Percentiles rank a stretch among this genome's conserved stretches.
phyloP scores from a whole-genome alignment of 2,888 invertebrate genomes.

The Aleiodes leptofemur region DNA sequence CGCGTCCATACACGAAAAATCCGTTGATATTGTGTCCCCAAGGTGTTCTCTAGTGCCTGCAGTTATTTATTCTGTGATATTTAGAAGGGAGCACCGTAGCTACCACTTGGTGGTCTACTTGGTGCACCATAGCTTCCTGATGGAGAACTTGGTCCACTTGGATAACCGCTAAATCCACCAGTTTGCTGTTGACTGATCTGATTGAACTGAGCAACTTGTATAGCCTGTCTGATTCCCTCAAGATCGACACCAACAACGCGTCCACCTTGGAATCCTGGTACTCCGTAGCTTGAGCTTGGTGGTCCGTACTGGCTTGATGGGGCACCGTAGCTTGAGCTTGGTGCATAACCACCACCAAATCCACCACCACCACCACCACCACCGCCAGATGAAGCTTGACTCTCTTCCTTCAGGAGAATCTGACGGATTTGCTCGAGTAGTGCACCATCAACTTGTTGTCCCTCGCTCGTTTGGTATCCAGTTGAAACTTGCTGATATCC shows the following conservation, averaged over 20 bases:
- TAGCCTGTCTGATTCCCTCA: slow-evolving; percentile 90
- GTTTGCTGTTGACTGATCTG: slow-evolving; percentile 79
- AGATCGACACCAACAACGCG: slow-evolving; percentile 90
- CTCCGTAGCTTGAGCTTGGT: slow-evolving; percentile 83
- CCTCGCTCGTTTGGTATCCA: slow-evolving; percentile 89
- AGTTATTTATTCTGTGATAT: neutral
- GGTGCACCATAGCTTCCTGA: slow-evolving; percentile 75
- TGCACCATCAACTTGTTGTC: slow-evolving; percentile 87
- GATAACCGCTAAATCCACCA: slow-evolving; percentile 51
- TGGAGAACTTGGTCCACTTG: slow-evolving; percentile 71
- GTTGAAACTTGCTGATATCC: slow-evolving; percentile 86
- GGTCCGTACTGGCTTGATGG: slow-evolving; percentile 76
- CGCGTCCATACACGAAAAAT: slow-evolving; percentile 39
- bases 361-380: slow-evolving; percentile 72
- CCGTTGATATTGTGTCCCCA: neutral
- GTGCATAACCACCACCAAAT: slow-evolving; percentile 75
- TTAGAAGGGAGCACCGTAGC: slow-evolving; percentile 84
- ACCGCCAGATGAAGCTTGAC: slow-evolving; percentile 75
- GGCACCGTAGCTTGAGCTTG: slow-evolving; percentile 75
- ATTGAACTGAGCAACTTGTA: slow-evolving; percentile 91
- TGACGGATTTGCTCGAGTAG: slow-evolving; percentile 90
- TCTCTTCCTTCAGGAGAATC: slow-evolving; percentile 89
- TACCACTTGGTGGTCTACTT: slow-evolving; percentile 81
- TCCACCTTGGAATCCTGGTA: slow-evolving; percentile 76
- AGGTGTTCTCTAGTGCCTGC: no score